A percentile compares a stretch with the other conserved stretches of the same genome.
Evolutionary conservation across 2,113 vertebrate species (phyloP).

Genomic region (Percina caprodes): DNA sequence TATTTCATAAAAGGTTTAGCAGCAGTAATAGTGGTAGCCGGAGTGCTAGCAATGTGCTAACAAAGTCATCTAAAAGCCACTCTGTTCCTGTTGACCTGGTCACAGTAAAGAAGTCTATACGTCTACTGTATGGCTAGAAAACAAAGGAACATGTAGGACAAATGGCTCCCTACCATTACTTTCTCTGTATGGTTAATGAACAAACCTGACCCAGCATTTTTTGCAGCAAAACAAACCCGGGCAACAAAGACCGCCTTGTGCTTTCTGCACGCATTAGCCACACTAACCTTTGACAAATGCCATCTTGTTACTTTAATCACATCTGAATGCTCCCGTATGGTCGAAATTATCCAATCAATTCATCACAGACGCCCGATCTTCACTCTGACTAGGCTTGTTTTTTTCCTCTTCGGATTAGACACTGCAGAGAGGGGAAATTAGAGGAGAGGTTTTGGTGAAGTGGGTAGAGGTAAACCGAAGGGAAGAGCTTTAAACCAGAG

Average conservation of each 20-base stretch:
- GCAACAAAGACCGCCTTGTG: constrained; percentile 70
- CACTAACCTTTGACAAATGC: constrained; percentile 67
- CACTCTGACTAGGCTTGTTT: constrained; percentile 17
- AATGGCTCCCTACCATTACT: not conserved
- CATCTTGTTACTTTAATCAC: constrained; percentile 72
- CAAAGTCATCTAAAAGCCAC: not conserved
- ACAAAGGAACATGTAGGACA: constrained; percentile 35
- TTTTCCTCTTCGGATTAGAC: not conserved
- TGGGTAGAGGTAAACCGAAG: constrained; percentile 32
- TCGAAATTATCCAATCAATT: constrained; percentile 80
- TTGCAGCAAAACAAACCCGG: constrained; percentile 31
- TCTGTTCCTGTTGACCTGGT: not conserved
- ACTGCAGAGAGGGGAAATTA: constrained; percentile 34
- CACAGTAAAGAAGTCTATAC: not conserved
- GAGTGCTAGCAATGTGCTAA: not conserved
- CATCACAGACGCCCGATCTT: constrained; percentile 49
- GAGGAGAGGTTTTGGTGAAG: constrained; percentile 43
- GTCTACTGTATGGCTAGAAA: not conserved
- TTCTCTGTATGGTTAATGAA: constrained; percentile 20
- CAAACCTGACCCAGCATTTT: constrained; percentile 32
- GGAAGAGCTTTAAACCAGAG: not conserved
- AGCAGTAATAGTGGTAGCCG: not conserved
- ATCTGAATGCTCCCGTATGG: constrained; percentile 80
- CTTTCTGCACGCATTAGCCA: constrained; percentile 4
- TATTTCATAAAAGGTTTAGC: not conserved